Evolutionary conservation across 2,888 invertebrate species (phyloP).

Genomic region (Apodemia duryi): DNA sequence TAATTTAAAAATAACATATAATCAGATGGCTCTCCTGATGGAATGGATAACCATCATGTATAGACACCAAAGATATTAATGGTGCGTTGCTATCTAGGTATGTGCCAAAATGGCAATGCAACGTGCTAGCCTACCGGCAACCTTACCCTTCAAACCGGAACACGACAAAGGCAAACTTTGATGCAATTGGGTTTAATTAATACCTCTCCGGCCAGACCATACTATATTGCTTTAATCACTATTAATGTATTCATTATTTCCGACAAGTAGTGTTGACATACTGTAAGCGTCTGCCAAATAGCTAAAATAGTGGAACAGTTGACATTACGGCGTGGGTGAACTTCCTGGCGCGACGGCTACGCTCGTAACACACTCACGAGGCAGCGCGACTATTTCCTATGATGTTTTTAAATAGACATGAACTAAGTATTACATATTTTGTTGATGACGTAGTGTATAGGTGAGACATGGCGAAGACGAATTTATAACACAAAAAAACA

Average conservation of each 20-base stretch:
- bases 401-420: constrained; percentile 18
- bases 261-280: constrained; percentile 14
- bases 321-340: constrained; percentile 41
- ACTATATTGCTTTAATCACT: neutral
- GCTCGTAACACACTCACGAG: constrained; percentile 20
- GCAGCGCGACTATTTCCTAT: constrained; percentile 19
- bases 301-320: constrained; percentile 27
- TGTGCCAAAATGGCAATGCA: too few relatives aligned
- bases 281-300: constrained; percentile 31
- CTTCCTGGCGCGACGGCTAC: constrained; percentile 45
- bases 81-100: too few relatives aligned
- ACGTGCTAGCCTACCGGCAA: too few relatives aligned
- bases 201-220: too few relatives aligned
- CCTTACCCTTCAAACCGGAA: too few relatives aligned
- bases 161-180: too few relatives aligned
- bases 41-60: too few relatives aligned
- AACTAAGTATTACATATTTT: constrained; percentile 6
- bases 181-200: too few relatives aligned
- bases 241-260: constrained; percentile 15
- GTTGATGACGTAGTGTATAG: constrained; percentile 13
- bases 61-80: too few relatives aligned
- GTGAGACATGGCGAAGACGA: constrained; percentile 1
- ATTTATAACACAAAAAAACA: too few relatives aligned
- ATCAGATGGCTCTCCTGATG: too few relatives aligned
- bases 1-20: too few relatives aligned